phyloP scores from a whole-genome alignment of 2,113 vertebrate species.

The Oceanites oceanicus region DNA sequence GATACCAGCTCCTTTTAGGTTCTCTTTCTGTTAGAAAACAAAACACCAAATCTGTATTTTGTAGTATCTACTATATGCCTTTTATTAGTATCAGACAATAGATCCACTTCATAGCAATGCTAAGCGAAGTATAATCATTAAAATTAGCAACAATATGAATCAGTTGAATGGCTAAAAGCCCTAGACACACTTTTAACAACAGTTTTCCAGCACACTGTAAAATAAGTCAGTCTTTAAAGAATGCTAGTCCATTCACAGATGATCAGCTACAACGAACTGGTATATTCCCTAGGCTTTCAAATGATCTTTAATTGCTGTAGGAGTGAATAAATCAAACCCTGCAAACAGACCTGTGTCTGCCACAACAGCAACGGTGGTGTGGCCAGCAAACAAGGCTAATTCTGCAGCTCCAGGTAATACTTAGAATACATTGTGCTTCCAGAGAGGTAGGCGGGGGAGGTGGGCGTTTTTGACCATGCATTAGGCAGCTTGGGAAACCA shows the following conservation, averaged over 20 bases:
- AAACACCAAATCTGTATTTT: not conserved
- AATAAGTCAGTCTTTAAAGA: not conserved
- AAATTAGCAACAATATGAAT: not conserved
- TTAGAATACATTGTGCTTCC: not conserved
- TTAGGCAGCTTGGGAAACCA: not conserved
- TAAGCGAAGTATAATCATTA: not conserved
- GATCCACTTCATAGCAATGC: not conserved
- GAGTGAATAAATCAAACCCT: not conserved
- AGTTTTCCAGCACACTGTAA: not conserved
- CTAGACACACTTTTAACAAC: not conserved
- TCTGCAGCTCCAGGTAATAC: not conserved
- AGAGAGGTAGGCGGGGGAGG: not conserved
- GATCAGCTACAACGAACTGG: not conserved
- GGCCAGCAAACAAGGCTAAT: not conserved
- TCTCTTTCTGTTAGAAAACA: constrained; percentile 73
- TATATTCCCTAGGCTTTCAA: not conserved
- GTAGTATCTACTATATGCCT: not conserved
- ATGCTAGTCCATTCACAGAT: not conserved
- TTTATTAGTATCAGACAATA: not conserved
- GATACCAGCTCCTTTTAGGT: constrained; percentile 71
- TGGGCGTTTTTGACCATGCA: not conserved
- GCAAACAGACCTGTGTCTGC: not conserved
- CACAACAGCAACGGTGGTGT: accelerated
- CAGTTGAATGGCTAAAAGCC: not conserved
- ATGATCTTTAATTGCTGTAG: not conserved